Evolutionary conservation across 2,888 invertebrate genomes (phyloP), one percentile per base, ranked within the genome.

Genomic region (Stegana nigrithorax): DNA sequence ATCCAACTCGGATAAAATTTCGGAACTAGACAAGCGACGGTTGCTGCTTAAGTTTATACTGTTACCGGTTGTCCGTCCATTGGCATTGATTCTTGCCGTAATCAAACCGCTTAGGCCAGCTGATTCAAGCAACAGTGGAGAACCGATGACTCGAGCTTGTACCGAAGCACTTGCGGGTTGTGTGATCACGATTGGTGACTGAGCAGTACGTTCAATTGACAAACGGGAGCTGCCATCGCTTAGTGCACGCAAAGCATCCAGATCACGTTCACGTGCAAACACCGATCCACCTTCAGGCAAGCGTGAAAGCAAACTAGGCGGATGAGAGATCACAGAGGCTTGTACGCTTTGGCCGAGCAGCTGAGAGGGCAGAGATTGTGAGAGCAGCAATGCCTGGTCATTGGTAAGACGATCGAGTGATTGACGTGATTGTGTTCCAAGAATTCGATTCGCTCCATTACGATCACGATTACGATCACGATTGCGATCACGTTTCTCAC

Each of bases 161-260:
- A 84, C 80, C 0, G 83, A 75, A 27, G 85, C 83, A 55, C 81
- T 82, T 7, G 84, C 78, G 1, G 84, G 84, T 25, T 82, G 84
- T 0, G 78, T 75, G 6, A 81, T 70, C 4, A 84, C 67, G 5
- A 85, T 80, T 65, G 81, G 56, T 26, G 84, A 72, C 61, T 81
- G 73, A 25, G 66, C 27, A 6, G 67, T 75, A 45, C 81, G 81
- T 62, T 82, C 82, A 56, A 83, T 80, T 56, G 72, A 73, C 2
- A 81, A 65, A 44, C 79, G 72, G 19, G 73, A 72, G 68, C 73
- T 65, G 65, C 64, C 39, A 36, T 68, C 64, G 60, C 69, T 67
- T 56, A 70, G 53, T 59, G 67, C 68, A 39, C 77, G 76, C 72
- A 77, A 70, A 32, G 80, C 69, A 21, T 82, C 71, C 45, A 82